These are phyloP conservation scores for Mythimna ferrago DNA, from an alignment of 2,888 invertebrate species.

Conservation along the genomic window DNA sequence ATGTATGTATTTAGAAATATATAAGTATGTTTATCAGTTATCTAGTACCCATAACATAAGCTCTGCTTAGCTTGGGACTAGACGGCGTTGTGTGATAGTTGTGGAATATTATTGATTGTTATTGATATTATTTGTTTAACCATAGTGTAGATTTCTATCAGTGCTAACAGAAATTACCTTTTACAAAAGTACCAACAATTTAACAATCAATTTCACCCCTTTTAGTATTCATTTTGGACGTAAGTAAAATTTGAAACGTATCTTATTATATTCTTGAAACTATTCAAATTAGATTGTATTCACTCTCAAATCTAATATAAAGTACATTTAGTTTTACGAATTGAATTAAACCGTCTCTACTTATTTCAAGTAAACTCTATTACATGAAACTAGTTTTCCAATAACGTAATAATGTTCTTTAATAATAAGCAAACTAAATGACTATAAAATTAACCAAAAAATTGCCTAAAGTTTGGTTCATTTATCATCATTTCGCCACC, in stretches of 20 bases:
- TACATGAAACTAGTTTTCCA: conserved; percentile 14
- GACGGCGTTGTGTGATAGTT: too few relatives aligned
- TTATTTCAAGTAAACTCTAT: conserved; percentile 7
- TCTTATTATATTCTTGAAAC: neutral
- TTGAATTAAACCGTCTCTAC: conserved; percentile 8
- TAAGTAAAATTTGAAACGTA: neutral
- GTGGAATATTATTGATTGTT: too few relatives aligned
- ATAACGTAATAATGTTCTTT: conserved; percentile 5
- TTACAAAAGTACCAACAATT: too few relatives aligned
- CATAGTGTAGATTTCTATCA: too few relatives aligned
- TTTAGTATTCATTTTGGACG: too few relatives aligned
- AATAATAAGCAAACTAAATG: neutral
- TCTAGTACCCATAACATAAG: too few relatives aligned
- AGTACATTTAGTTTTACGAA: neutral
- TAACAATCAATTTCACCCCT: too few relatives aligned
- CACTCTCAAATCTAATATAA: conserved; percentile 15
- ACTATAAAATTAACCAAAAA: conserved; percentile 5
- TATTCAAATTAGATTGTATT: conserved; percentile 9
- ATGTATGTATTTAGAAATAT: too few relatives aligned
- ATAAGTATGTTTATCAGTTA: too few relatives aligned
- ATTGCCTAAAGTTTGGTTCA: neutral
- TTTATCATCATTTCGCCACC: neutral
- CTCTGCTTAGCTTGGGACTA: too few relatives aligned
- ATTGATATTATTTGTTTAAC: too few relatives aligned
- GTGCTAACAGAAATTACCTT: too few relatives aligned